Evolutionary conservation across 37 sponge, comb jelly and placozoan species (phyloP), one percentile per base, ranked within the genome.

Genomic region (Beroe forskalii): DNA sequence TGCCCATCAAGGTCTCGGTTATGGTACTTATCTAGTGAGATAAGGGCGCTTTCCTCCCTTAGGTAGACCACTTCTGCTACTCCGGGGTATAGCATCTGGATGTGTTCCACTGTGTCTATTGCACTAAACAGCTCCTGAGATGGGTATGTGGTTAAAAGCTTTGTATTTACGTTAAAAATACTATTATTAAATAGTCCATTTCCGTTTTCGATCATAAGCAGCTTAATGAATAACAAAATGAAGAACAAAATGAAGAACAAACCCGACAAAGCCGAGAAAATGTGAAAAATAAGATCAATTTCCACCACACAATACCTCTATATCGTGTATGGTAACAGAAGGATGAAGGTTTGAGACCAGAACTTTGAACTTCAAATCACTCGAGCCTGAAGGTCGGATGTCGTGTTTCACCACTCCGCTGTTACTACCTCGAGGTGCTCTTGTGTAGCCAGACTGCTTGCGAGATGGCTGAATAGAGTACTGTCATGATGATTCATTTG

Each of bases 1-100:
- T 80, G 86, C 44, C 86, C 86, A 43, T 80, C 86, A n/a, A 80
- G 55, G 31, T 80, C 55, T 43, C 86, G 1, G 35, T 80, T 80
- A 48, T 80, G 86, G 27, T 80, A 80, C 27, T 38, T 80, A 1
- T 80, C 86, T 27, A 80, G 14, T 12, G 86, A 41, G 55, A 22
- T 17, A 44, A 37, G 0, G 30, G 86, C 86, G 41, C 86, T 80
- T 43, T 80, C 40, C 27, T 80, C 86, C 8, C 55, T 80, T 8
- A 43, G 28, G 31, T 44, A 80, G 8, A 27, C 12, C 27, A 80
- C 86, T 27, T 80, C 86, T 0, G 86, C 86, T 30, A 80, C 86
- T 0, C 86, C 86, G 2, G 86, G 86, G 28, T 80, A 80, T 25
- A 44, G n/a, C 86, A 80, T 80, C 30, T 80, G 86, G 12, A 80